Conservation (phyloP, 2,797 vertebrate species). For the Neoniphon sammara region DNA sequence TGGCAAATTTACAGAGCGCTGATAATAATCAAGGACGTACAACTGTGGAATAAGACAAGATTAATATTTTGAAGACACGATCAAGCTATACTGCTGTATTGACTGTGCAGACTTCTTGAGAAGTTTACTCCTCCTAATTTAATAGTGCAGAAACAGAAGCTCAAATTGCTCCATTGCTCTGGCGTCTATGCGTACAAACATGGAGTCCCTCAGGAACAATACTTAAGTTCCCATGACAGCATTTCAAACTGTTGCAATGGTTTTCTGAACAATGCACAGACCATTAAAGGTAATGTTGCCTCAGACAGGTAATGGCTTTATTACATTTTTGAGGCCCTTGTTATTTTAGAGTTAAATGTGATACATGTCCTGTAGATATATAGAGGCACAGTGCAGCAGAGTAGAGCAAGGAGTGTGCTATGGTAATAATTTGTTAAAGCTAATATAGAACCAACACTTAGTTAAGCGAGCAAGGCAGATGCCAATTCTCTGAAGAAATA, state of each 20-base stretch:
- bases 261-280: constrained; percentile 56
- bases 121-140: constrained; percentile 26
- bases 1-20: too few species aligned
- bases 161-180: constrained; percentile 41
- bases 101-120: constrained; percentile 1
- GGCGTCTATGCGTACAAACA: constrained; percentile 38
- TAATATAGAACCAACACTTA: constrained; percentile 25
- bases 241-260: constrained; percentile 61
- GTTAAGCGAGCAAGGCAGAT: constrained; percentile 48
- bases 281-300: constrained; percentile 54
- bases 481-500: constrained; percentile 50
- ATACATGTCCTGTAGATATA: constrained; percentile 20
- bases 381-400: constrained; percentile 23
- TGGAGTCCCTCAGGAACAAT: constrained; percentile 54
- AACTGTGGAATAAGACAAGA: neutral
- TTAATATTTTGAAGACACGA: neutral
- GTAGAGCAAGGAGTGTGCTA: constrained; percentile 39
- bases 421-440: constrained; percentile 36
- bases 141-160: constrained; percentile 39
- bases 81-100: constrained; percentile 7
- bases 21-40: too few species aligned
- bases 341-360: constrained; percentile 52
- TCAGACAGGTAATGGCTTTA: constrained; percentile 62
- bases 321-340: constrained; percentile 52
- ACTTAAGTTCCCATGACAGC: constrained; percentile 58